A percentile compares a stretch with the other conserved stretches of the same genome.
Conservation (phyloP, 2,888 invertebrate species). For the Lasioglossum morio region DNA sequence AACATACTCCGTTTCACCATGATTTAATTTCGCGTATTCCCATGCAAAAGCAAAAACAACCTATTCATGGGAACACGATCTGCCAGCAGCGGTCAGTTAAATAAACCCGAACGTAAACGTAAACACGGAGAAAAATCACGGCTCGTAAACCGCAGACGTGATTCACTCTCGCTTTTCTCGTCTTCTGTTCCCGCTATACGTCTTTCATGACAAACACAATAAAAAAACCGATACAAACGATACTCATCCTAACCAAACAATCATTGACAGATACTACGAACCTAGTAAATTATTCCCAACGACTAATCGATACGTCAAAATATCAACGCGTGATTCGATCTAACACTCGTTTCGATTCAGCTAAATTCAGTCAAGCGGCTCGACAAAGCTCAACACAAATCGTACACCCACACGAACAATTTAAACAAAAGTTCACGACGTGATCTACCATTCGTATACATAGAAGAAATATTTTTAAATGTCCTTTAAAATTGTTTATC, state of each 20-base stretch:
- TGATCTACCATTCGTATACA: background rate
- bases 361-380: background rate
- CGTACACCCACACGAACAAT: no score
- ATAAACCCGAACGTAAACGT: constrained; percentile 43
- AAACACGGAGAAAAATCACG: constrained; percentile 38
- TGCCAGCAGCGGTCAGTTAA: background rate
- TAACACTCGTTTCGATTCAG: background rate
- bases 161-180: constrained; percentile 52
- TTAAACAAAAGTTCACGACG: background rate
- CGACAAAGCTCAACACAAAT: no score
- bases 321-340: background rate
- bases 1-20: background rate
- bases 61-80: constrained; percentile 24
- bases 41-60: constrained; percentile 24
- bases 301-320: background rate
- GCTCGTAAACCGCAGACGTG: constrained; percentile 11
- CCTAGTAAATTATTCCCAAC: background rate
- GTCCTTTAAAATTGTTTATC: no score
- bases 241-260: background rate
- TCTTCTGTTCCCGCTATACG: background rate
- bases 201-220: background rate
- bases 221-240: background rate
- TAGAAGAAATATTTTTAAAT: no score
- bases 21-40: constrained; percentile 34
- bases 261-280: no score